phyloP scores from a whole-genome alignment of 2,888 invertebrate species.

The Orchesellides sinensis region DNA sequence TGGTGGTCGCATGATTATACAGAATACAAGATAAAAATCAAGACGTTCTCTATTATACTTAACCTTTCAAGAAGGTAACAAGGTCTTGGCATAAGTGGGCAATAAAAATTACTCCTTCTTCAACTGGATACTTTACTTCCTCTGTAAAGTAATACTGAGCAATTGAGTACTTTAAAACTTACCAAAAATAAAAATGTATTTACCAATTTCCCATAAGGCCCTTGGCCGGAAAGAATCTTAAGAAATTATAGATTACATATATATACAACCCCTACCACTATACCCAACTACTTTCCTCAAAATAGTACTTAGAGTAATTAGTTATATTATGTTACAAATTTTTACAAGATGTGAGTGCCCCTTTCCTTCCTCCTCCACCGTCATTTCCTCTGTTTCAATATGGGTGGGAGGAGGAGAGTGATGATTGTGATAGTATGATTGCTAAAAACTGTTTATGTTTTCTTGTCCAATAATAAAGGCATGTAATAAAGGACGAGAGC shows the following conservation, averaged over 20 bases:
- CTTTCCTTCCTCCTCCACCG: neutral
- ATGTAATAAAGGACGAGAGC: slow-evolving; percentile 34
- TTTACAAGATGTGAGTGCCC: slow-evolving; percentile 25
- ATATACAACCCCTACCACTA: neutral
- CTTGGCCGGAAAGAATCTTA: neutral
- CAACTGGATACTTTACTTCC: too few species aligned
- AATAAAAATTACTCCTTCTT: slow-evolving; percentile 52
- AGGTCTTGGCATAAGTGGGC: slow-evolving; percentile 55
- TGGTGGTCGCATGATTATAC: slow-evolving; percentile 64
- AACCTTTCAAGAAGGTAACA: slow-evolving; percentile 63
- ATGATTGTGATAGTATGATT: slow-evolving; percentile 22
- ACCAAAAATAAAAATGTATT: neutral
- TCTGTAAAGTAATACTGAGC: neutral
- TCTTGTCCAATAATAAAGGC: slow-evolving; percentile 49
- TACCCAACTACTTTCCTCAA: too few species aligned
- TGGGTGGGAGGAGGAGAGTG: slow-evolving; percentile 36
- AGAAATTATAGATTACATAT: neutral
- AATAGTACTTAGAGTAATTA: too few species aligned
- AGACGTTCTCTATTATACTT: slow-evolving; percentile 33
- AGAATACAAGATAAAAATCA: slow-evolving; percentile 56
- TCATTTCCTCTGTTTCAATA: slow-evolving; percentile 18
- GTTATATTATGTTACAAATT: slow-evolving; percentile 54
- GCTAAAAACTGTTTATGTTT: slow-evolving; percentile 49
- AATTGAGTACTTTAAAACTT: neutral
- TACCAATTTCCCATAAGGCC: neutral